Evolutionary conservation across 2,113 vertebrate species (phyloP).

Genomic region (Scatophagus argus): DNA sequence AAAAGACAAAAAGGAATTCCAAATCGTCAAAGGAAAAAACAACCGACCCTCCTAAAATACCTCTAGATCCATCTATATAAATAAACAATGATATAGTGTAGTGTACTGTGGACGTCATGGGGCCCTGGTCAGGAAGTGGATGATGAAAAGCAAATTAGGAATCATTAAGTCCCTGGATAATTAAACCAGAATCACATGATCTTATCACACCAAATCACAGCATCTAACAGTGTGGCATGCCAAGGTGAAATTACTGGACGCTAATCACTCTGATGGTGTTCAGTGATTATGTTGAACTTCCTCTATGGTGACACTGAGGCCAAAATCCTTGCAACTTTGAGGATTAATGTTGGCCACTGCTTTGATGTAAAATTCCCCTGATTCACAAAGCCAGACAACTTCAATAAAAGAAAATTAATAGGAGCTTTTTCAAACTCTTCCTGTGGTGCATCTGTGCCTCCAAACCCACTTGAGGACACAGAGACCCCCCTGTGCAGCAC

Average conservation of each 20-base stretch:
- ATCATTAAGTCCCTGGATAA: slow-evolving; percentile 75
- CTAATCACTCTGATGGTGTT: slow-evolving; percentile 74
- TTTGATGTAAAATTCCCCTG: slow-evolving; percentile 47
- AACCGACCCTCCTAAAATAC: slow-evolving; percentile 72
- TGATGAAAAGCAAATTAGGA: slow-evolving; percentile 74
- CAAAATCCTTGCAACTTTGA: slow-evolving; percentile 51
- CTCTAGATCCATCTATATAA: slow-evolving; percentile 58
- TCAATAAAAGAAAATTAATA: slow-evolving; percentile 13
- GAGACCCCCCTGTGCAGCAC: background rate
- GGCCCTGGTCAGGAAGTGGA: slow-evolving; percentile 68
- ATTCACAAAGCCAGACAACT: slow-evolving; percentile 9
- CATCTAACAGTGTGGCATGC: slow-evolving; percentile 62
- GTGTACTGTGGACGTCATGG: slow-evolving; percentile 59
- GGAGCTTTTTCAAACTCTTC: slow-evolving; percentile 15
- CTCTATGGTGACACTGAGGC: slow-evolving; percentile 33
- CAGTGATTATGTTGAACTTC: slow-evolving; percentile 58
- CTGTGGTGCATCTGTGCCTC: slow-evolving; percentile 9
- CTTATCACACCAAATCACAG: slow-evolving; percentile 64
- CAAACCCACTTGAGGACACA: slow-evolving; percentile 1
- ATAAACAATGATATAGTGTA: slow-evolving; percentile 71
- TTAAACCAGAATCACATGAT: slow-evolving; percentile 62
- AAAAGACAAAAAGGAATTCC: slow-evolving; percentile 78
- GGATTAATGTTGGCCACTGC: slow-evolving; percentile 48
- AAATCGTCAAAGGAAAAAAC: slow-evolving; percentile 74
- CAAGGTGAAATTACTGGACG: slow-evolving; percentile 71